phyloP scores from a whole-genome alignment of 1,140 invertebrate species.

The Vanessa tameamea region DNA sequence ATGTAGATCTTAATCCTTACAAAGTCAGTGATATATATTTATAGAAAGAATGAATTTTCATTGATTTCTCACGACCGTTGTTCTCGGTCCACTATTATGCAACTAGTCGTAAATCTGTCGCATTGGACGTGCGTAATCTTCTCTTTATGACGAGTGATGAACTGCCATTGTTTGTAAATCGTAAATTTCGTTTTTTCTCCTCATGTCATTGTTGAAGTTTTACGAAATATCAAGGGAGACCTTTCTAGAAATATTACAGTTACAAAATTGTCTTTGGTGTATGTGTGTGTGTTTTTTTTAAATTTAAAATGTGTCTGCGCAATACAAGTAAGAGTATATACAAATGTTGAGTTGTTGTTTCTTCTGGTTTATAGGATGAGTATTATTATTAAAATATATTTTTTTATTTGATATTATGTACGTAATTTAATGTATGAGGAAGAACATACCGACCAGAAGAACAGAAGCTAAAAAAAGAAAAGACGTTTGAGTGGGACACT shows the following conservation, averaged over 20 bases:
- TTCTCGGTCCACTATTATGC: slow-evolving; percentile 54
- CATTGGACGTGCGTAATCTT: slow-evolving; percentile 63
- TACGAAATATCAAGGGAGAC: not conserved
- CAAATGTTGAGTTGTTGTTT: not conserved
- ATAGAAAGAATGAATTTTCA: not conserved
- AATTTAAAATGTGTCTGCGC: not conserved
- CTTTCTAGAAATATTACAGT: not conserved
- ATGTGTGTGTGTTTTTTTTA: not conserved
- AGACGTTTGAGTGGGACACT: no score
- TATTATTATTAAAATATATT: no score
- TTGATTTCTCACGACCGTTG: slow-evolving; percentile 19
- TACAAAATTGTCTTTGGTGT: not conserved
- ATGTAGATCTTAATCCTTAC: not conserved
- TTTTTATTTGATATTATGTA: no score
- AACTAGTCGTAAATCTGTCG: slow-evolving; percentile 67
- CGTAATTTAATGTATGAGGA: no score
- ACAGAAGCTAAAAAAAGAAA: no score
- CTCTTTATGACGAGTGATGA: slow-evolving; percentile 74
- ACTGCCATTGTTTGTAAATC: slow-evolving; percentile 57
- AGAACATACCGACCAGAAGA: no score
- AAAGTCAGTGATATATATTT: not conserved
- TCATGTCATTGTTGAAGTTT: not conserved
- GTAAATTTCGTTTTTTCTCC: slow-evolving; percentile 60
- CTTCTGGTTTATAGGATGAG: no score
- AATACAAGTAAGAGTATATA: not conserved